phyloP scores from a whole-genome alignment of 1,140 invertebrate species.

The Tachypleus tridentatus region DNA sequence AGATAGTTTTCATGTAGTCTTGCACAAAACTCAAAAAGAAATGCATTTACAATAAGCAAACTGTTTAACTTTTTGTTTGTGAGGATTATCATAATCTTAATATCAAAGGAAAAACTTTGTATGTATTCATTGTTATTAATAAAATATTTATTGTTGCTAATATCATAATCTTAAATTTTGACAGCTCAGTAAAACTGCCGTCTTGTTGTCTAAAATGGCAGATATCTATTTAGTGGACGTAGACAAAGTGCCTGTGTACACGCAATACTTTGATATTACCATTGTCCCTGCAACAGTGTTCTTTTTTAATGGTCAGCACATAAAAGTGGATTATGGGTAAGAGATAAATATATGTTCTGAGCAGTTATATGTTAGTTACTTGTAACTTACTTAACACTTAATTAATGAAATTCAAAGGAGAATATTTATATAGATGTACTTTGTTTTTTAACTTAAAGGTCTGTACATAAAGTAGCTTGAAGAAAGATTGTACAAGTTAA shows the following conservation, averaged over 20 bases:
- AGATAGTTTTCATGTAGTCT: no score
- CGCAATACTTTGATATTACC: conserved; percentile 33
- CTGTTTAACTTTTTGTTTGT: no score
- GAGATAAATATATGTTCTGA: conserved; percentile 6
- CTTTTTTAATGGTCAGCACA: conserved; percentile 36
- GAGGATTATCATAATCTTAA: no score
- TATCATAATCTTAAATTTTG: no score
- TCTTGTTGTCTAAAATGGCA: conserved; percentile 32
- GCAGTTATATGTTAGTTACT: neutral
- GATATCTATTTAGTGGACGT: conserved; percentile 31
- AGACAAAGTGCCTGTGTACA: conserved; percentile 31
- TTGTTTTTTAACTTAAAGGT: neutral
- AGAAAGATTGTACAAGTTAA: neutral
- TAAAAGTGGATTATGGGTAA: conserved; percentile 37
- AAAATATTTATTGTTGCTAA: no score
- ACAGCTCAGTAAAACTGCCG: conserved; percentile 29
- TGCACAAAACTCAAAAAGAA: no score
- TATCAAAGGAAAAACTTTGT: no score
- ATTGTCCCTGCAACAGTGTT: conserved; percentile 35
- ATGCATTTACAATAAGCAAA: no score
- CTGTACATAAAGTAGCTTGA: neutral
- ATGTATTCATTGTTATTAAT: no score
- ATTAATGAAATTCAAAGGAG: neutral
- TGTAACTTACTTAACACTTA: neutral
- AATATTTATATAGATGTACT: neutral